These are phyloP conservation scores for Amphiduros pacificus DNA, from an alignment of 2,888 invertebrate genomes.

Conservation along the genomic window DNA sequence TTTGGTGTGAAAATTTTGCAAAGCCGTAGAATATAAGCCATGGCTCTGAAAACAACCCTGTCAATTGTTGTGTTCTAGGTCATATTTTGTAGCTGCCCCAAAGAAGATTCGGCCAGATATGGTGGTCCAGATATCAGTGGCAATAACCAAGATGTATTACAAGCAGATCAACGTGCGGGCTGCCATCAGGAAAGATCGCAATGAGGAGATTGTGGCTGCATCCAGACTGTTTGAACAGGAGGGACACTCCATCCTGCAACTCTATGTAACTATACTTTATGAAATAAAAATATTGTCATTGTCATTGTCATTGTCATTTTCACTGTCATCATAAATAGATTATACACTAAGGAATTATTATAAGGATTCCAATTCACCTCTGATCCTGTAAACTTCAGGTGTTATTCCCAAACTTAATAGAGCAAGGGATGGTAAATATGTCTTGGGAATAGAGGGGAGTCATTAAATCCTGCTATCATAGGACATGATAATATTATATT, in stretches of 20 bases:
- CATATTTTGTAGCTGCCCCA: constrained; percentile 90
- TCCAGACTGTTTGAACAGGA: constrained; percentile 76
- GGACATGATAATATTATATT: too few relatives aligned
- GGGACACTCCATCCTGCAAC: constrained; percentile 81
- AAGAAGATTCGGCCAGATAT: constrained; percentile 88
- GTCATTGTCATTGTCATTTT: too few relatives aligned
- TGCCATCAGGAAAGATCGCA: constrained; percentile 85
- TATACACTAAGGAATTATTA: too few relatives aligned
- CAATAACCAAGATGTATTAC: constrained; percentile 74
- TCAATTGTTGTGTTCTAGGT: constrained; percentile 65
- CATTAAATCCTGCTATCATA: too few relatives aligned
- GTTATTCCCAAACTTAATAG: too few relatives aligned
- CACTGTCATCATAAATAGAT: too few relatives aligned
- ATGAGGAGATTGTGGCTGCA: constrained; percentile 80
- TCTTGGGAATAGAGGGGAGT: too few relatives aligned
- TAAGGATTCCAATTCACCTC: too few relatives aligned
- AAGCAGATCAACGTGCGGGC: constrained; percentile 82
- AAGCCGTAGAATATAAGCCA: background rate
- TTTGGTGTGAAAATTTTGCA: background rate
- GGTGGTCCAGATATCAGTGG: constrained; percentile 84
- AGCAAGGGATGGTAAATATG: too few relatives aligned
- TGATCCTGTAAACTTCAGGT: too few relatives aligned
- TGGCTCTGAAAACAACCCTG: background rate
- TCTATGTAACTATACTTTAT: constrained; percentile 68
- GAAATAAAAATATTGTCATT: too few relatives aligned